A percentile compares a stretch with the other conserved stretches of the same genome.
phyloP scores from a whole-genome alignment of 1,140 invertebrate genomes.

The Drosophila punjabiensis region DNA sequence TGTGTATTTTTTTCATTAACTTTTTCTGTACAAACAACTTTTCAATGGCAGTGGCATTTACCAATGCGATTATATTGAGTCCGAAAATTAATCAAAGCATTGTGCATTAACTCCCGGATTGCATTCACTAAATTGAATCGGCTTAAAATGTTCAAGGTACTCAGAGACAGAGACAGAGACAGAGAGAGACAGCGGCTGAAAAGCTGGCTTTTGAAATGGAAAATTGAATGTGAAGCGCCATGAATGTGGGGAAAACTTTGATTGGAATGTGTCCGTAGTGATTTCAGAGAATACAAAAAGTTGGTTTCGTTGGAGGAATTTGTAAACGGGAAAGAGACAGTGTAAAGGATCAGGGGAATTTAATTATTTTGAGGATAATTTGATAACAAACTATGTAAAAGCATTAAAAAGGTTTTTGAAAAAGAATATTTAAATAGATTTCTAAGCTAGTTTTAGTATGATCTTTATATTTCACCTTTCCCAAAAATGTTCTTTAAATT shows the following conservation, averaged over 20 bases:
- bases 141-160: slow-evolving; percentile 29
- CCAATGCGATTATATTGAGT: slow-evolving; percentile 36
- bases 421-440: not conserved
- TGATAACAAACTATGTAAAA: not conserved
- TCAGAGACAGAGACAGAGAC: not conserved
- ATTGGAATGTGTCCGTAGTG: not conserved
- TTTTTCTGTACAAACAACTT: slow-evolving; percentile 36
- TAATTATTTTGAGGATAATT: not conserved
- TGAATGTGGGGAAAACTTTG: slow-evolving; percentile 13
- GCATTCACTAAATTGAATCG: slow-evolving; percentile 53
- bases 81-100: slow-evolving; percentile 51
- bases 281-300: not conserved
- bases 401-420: not conserved
- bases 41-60: slow-evolving; percentile 22
- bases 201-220: slow-evolving; percentile 16
- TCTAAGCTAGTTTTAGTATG: no score
- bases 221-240: slow-evolving; percentile 22
- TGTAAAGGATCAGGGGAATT: not conserved
- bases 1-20: slow-evolving; percentile 2
- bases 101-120: slow-evolving; percentile 41
- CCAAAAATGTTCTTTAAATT: not conserved
- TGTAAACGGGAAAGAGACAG: not conserved
- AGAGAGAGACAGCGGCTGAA: not conserved
- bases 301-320: not conserved
- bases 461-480: not conserved